Base-by-base conservation (phyloP, 37 sponge, comb jelly and placozoan genomes). In the Lycopodina hypogea region DNA sequence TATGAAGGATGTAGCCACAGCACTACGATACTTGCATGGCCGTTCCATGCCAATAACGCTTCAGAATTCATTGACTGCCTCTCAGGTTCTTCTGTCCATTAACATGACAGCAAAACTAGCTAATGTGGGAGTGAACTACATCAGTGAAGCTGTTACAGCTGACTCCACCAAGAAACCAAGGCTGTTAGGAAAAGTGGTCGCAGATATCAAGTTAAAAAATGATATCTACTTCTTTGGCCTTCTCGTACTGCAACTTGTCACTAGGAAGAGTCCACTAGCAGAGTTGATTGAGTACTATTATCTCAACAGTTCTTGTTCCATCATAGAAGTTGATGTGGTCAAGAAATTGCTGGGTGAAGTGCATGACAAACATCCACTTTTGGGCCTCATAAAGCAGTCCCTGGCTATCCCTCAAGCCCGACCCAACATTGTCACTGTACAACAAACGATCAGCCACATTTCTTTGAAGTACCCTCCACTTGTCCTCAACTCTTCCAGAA, bases 101-200 rank as follows among this genome's bases (percentile, higher is more conserved):
- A 71, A 74, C 39, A 65, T 87, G 60, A 63, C 77, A 3, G 82
- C 87, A 24, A 87, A 87, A 60, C 75, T 87, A 8, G 39, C 78
- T 33, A 70, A 81, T 38, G 59, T 71, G 22, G 82, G 77, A 0
- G 56, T 81, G 0, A 57, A 79, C 0, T 36, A 30, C 41, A 63
- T 59, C 33, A 28, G 24, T 28, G 38, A 39, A 40, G 35, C 39
- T 39, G 32, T 41, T 24, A 22, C n/a, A 8, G 30, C 11, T 33
- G 2, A 34, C 9, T 29, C 3, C 4, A 24, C 24, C 48, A 8
- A 45, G 71, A 32, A 19, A 56, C 12, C 56, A 56, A 0, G 56
- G 23, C 33, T 17, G 24, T 7, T 15, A 18, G 14, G 2, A 35
- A 42, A 17, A 14, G 29, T 12, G 29, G 2, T 22, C 1, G 7